Evolutionary conservation across 2,888 invertebrate species (phyloP).

Genomic region (Drosophila prostipennis): DNA sequence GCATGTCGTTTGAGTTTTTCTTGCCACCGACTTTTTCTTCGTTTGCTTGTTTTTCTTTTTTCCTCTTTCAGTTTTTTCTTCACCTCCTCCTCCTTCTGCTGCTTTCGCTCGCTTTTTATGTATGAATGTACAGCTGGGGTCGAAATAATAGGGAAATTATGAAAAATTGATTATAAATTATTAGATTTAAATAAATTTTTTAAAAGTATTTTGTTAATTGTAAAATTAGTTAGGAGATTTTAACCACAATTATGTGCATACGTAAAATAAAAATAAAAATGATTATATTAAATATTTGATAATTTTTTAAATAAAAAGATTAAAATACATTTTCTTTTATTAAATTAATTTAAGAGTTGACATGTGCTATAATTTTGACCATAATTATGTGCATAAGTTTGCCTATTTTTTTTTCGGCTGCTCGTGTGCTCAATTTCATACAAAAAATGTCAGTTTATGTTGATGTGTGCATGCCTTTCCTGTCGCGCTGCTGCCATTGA

Average conservation of each 20-base stretch:
- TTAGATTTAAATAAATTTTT: no score
- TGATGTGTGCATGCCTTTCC: constrained; percentile 75
- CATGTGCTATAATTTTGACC: background rate
- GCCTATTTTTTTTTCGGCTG: constrained; percentile 34
- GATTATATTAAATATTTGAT: no score
- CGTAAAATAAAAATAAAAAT: no score
- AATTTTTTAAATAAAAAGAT: no score
- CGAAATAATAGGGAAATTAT: background rate
- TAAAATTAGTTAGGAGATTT: no score
- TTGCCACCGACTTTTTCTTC: constrained; percentile 47
- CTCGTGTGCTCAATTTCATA: constrained; percentile 72
- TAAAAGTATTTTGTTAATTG: no score
- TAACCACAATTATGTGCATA: no score
- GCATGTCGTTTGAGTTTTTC: constrained; percentile 74
- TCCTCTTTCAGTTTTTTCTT: constrained; percentile 34
- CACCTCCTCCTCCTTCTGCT: constrained; percentile 3
- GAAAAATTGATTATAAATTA: background rate
- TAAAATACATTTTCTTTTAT: no score
- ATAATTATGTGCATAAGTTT: constrained; percentile 1
- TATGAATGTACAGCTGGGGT: constrained; percentile 13
- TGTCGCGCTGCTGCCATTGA: constrained; percentile 65
- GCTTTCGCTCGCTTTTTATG: constrained; percentile 42
- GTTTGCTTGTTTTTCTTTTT: constrained; percentile 31
- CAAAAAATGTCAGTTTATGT: constrained; percentile 72
- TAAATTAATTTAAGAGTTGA: background rate